Evolutionary conservation across 2,113 vertebrate species (phyloP).

Genomic region (Stictonetta naevosa): DNA sequence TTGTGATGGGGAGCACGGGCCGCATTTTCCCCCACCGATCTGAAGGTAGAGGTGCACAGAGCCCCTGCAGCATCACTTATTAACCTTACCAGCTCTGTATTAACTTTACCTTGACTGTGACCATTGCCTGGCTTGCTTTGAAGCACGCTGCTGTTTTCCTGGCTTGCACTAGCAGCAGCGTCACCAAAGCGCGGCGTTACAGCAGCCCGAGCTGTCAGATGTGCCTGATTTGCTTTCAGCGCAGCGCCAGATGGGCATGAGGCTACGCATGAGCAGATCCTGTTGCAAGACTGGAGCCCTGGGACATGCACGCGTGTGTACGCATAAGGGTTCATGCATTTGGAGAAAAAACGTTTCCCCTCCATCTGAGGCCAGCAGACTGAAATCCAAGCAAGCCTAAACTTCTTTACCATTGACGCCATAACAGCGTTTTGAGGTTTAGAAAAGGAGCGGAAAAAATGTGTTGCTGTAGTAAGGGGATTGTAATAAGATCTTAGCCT

Average conservation of each 20-base stretch:
- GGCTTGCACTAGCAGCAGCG: not conserved
- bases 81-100: not conserved
- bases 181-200: not conserved
- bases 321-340: not conserved
- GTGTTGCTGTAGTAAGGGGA: slow-evolving; percentile 61
- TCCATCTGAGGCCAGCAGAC: slow-evolving; percentile 36
- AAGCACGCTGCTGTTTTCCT: not conserved
- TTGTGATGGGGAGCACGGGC: not conserved
- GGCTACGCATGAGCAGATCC: not conserved
- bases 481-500: slow-evolving; percentile 58
- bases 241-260: not conserved
- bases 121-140: not conserved
- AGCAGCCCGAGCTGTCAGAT: not conserved
- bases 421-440: slow-evolving; percentile 72
- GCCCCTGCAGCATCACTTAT: not conserved
- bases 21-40: not conserved
- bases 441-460: slow-evolving; percentile 42
- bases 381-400: slow-evolving; percentile 61
- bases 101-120: not conserved
- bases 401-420: slow-evolving; percentile 64
- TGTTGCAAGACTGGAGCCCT: not conserved
- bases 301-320: not conserved
- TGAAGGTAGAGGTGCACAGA: not conserved
- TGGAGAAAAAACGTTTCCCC: slow-evolving; percentile 57
- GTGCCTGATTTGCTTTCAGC: not conserved